Conservation (phyloP, 2,113 vertebrate species). For the Tetraodon nigroviridis region DNA sequence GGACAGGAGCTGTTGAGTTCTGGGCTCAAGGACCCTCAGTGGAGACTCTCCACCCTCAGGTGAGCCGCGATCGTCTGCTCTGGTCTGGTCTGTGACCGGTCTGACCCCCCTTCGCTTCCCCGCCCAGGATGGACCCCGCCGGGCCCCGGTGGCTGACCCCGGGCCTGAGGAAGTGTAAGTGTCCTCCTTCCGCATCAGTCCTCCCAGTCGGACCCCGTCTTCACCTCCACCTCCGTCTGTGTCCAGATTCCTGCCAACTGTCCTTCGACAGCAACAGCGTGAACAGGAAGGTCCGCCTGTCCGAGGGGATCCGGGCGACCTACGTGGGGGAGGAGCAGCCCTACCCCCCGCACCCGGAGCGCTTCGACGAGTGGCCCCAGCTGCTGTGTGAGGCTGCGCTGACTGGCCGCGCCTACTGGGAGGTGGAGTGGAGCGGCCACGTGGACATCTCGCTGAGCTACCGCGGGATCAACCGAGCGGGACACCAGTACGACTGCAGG, state of each 20-base stretch:
- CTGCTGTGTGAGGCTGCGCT: background rate
- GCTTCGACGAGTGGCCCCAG: background rate
- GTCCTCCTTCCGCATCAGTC: background rate
- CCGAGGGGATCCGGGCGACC: background rate
- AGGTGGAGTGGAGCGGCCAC: background rate
- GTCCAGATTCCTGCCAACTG: background rate
- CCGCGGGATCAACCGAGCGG: background rate
- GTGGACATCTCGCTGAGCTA: background rate
- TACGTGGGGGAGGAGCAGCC: background rate
- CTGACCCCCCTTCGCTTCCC: too few relatives aligned
- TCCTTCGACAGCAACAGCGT: background rate
- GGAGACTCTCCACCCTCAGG: background rate
- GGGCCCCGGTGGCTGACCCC: background rate
- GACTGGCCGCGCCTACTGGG: background rate
- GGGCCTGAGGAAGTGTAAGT: constrained; percentile 3
- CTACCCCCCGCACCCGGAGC: background rate
- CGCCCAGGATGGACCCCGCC: background rate
- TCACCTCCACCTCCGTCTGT: background rate
- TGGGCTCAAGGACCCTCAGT: background rate
- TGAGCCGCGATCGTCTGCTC: background rate
- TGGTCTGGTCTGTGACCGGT: too few relatives aligned
- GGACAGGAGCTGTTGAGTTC: background rate
- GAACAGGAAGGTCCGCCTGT: background rate
- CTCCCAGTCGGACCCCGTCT: fast-evolving
- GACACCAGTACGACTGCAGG: background rate